Base-by-base conservation (phyloP, 2,113 vertebrate species). In the Poecile atricapillus region DNA sequence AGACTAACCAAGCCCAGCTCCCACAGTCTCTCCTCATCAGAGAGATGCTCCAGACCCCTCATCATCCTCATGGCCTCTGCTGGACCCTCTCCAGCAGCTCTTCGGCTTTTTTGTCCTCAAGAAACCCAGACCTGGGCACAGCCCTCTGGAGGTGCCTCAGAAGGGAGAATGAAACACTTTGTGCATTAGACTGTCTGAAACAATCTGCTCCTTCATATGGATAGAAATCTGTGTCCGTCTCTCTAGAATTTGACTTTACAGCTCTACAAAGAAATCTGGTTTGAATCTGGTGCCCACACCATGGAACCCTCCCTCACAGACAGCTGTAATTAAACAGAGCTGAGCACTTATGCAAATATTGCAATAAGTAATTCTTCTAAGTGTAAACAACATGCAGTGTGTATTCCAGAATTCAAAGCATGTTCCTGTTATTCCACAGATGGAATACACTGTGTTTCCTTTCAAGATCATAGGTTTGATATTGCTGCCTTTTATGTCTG, bases 291-390 rank as follows among this genome's bases (percentile, higher is more conserved):
- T 84, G 77, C 77, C 81, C 85, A 10, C 37, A 13, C 37, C 46
- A 19, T 4, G 43, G 82, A 74, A 10, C 30, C 30, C 43, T 55
- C 69, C 82, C 84, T 70, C 1, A 0, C 82, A 93, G 91, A 85
- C 93, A 94, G 87, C 79, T 80, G 49, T 93, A 95, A 95, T 96
- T 95, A 94, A 87, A 74, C 84, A 88, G 91, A 83, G 39, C 89
- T 65, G 55, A 89, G 49, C 67, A 9, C 62, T 83, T 83, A 77
- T 80, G 93, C 89, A 91, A 95, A 95, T 91, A 83, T 69, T 77
- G 87, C 84, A 96, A 23, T 62, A 93, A 93, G 43, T 67, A 82
- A 94, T 93, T 89, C 53, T 84, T 76, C 62, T 60, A 24, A 91
- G 65, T 9, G n/a, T 84, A 93, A 94, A 85, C 90, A 88, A 74